Percentiles rank a stretch among this genome's conserved stretches.
These are phyloP conservation scores for Pseudeuparius sepicola DNA, from an alignment of 2,888 invertebrate genomes.

Conservation along the genomic window DNA sequence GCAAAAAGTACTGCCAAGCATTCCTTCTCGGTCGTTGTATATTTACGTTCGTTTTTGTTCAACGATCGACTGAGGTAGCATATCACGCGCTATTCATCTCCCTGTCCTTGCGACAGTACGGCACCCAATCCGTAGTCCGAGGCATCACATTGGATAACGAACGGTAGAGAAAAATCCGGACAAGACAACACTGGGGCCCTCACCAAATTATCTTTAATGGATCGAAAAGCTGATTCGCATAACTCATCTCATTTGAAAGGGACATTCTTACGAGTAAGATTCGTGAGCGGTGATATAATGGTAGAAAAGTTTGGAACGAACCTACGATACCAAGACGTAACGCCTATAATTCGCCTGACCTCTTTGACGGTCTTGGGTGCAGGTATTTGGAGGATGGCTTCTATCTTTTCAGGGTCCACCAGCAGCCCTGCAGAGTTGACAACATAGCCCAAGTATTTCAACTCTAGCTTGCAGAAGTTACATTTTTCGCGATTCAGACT, in stretches of 20 bases:
- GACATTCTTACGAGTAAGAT: slow-evolving; percentile 3
- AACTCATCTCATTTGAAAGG: slow-evolving; percentile 16
- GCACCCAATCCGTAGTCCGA: no score
- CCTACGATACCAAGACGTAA: slow-evolving; percentile 12
- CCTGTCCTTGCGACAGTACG: slow-evolving; percentile 14
- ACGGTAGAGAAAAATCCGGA: slow-evolving; percentile 19
- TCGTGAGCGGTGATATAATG: slow-evolving; percentile 6
- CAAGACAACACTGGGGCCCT: no score
- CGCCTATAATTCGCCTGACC: slow-evolving; percentile 10
- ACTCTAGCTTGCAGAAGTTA: slow-evolving; percentile 13
- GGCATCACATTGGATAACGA: slow-evolving; percentile 21
- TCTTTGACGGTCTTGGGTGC: slow-evolving; percentile 10
- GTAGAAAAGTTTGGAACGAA: slow-evolving; percentile 12
- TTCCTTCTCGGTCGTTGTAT: slow-evolving; percentile 17
- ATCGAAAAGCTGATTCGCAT: slow-evolving; percentile 15
- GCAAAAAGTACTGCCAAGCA: no score
- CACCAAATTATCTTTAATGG: no score
- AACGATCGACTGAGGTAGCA: slow-evolving; percentile 15
- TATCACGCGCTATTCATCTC: slow-evolving; percentile 16
- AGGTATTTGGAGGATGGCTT: slow-evolving; percentile 9
- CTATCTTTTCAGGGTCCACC: slow-evolving; percentile 15
- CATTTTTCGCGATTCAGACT: slow-evolving; percentile 21
- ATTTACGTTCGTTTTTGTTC: slow-evolving; percentile 14
- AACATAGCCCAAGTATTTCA: slow-evolving; percentile 18
- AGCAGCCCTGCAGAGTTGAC: slow-evolving; percentile 13